Conservation (phyloP, 2,888 invertebrate species). For the Tetragonisca angustula region DNA sequence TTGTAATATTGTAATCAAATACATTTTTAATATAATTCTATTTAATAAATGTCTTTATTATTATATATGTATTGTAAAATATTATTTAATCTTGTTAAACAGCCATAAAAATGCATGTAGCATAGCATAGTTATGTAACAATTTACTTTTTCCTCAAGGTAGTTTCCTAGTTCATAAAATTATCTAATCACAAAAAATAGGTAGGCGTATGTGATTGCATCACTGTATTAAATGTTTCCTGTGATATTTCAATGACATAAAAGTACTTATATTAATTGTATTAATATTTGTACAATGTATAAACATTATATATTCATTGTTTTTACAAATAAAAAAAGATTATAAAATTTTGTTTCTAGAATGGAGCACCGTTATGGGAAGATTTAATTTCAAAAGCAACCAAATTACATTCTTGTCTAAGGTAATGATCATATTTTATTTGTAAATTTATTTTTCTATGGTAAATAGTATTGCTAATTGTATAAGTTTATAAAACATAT, state of each 20-base stretch:
- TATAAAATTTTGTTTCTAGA: conserved; percentile 88
- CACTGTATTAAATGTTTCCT: conserved; percentile 22
- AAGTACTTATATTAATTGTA: not conserved
- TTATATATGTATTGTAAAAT: not conserved
- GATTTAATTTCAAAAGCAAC: conserved; percentile 96
- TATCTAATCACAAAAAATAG: conserved; percentile 49
- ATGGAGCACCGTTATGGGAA: conserved; percentile 97
- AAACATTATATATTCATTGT: conserved; percentile 17
- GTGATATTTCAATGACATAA: conserved; percentile 7
- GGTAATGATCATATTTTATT: conserved; percentile 87
- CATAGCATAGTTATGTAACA: not conserved
- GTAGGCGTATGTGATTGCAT: conserved; percentile 54
- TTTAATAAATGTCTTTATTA: not conserved
- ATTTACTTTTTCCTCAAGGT: conserved; percentile 7
- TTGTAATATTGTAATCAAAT: not conserved
- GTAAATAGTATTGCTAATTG: not conserved
- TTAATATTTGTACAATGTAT: conserved; percentile 2
- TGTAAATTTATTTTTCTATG: not conserved
- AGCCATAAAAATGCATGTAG: not conserved
- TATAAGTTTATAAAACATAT: no score
- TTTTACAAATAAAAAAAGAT: conserved; percentile 32
- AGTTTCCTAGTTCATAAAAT: conserved; percentile 19
- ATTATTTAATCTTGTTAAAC: not conserved
- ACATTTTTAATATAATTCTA: not conserved
- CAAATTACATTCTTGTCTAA: conserved; percentile 96